Base-by-base conservation (phyloP, 2,797 vertebrate genomes). In the Holocentrus rufus region DNA sequence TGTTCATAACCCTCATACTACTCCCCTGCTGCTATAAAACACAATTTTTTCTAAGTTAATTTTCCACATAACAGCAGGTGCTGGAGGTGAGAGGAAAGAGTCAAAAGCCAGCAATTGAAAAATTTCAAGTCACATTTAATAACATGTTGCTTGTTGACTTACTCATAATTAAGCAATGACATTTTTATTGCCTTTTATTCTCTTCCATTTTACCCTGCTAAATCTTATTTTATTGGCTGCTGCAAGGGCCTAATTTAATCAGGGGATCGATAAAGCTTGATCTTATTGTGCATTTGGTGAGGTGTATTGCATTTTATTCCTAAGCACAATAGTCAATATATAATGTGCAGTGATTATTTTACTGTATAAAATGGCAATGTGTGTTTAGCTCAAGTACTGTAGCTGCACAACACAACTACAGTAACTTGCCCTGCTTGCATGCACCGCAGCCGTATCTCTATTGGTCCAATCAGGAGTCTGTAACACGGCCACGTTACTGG, bases 381-480 rank as follows among this genome's bases (percentile, higher is more conserved):
- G 57, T 61, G 76, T 81, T 27, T 68, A 82, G 73, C 78, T 85
- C 83, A 88, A 83, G 68, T 72, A 79, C 80, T 77, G 85, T 22
- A 64, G n/a, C 79, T 84, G 69, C 84, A 87, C 74, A 87, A 85
- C 72, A 77, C 75, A 81, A 72, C 74, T 54, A 85, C 64, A 72
- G 55, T 53, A 61, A 72, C 34, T 69, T 54, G 73, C 1, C 13
- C 61, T 54, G 69, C 63, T 72, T 61, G 74, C 76, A 34, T 70
- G 36, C 67, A 36, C 53, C 74, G 59, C 64, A 72, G 60, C 57
- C 44, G 42, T 70, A 50, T 69, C 46, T 4, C 39, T 22, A 91
- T 90, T 92, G 90, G 90, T 77, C 87, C 85, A 87, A 83, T 68
- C 67, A 17, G 13, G 2, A 63, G 64, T 60, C 77, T 3, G 63